These are phyloP conservation scores for Telmatochromis brichardi DNA, from an alignment of 2,113 vertebrate genomes.

Conservation along the genomic window DNA sequence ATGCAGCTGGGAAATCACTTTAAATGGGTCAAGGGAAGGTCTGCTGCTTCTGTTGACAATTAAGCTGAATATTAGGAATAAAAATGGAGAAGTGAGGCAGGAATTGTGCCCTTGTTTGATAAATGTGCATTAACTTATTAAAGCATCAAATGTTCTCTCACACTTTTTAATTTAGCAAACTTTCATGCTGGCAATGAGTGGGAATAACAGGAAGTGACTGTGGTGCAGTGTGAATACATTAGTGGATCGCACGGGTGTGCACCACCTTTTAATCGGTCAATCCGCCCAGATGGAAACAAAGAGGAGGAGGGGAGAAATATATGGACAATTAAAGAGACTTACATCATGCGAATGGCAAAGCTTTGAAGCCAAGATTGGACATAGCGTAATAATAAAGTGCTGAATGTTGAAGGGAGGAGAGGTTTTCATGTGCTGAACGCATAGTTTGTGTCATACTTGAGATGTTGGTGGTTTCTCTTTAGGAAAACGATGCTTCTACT, in stretches of 20 bases:
- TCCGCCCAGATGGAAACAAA: constrained; percentile 1
- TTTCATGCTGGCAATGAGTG: background rate
- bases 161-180: background rate
- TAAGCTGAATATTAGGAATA: background rate
- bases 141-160: background rate
- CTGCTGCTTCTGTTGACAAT: background rate
- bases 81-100: background rate
- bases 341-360: background rate
- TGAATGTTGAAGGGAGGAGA: background rate
- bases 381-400: background rate
- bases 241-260: background rate
- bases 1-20: background rate
- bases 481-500: background rate
- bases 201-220: constrained; percentile 35
- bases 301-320: background rate
- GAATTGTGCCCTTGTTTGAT: background rate
- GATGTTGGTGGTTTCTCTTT: background rate
- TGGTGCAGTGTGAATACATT: background rate
- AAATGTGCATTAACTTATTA: background rate
- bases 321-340: background rate
- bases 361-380: background rate
- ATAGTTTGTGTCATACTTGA: background rate
- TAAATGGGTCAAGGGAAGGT: background rate
- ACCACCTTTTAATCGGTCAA: background rate
- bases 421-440: background rate